A percentile compares a stretch with the other conserved stretches of the same genome.
phyloP scores from a whole-genome alignment of 2,113 vertebrate genomes.

The Atlantisia rogersi region DNA sequence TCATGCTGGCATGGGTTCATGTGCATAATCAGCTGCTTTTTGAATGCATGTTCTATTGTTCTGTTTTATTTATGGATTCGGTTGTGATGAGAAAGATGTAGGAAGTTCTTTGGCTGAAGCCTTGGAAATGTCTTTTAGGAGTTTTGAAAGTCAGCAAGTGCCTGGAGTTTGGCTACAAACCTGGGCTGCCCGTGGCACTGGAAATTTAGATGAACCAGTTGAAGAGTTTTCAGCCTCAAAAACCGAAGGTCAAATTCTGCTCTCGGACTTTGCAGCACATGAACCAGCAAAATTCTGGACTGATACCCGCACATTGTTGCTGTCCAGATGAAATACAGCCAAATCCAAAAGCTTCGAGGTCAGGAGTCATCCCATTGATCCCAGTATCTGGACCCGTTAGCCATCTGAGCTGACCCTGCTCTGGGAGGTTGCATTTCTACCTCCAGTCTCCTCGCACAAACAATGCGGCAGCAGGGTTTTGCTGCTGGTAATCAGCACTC shows the following conservation, averaged over 20 bases:
- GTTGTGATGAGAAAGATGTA: constrained; percentile 16
- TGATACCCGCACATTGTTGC: neutral
- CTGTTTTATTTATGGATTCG: constrained; percentile 58
- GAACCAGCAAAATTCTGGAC: neutral
- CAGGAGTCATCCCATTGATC: neutral
- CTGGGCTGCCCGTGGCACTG: neutral
- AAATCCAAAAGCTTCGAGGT: neutral
- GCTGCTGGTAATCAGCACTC: neutral
- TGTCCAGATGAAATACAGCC: neutral
- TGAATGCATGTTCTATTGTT: constrained; percentile 58
- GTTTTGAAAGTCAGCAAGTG: neutral
- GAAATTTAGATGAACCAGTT: neutral
- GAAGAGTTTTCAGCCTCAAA: neutral
- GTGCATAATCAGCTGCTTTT: constrained; percentile 60
- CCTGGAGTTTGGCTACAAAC: neutral
- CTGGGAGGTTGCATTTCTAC: neutral
- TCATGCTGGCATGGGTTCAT: constrained; percentile 45
- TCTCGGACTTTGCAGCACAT: rapidly evolving
- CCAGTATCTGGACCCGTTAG: neutral
- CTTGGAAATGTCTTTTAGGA: constrained; percentile 15
- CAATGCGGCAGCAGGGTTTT: neutral
- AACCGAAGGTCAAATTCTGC: neutral
- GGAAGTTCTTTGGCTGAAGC: constrained; percentile 8
- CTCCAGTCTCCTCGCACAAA: neutral
- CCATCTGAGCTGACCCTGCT: neutral